Base-by-base conservation (phyloP, 1,140 invertebrate species). In the Drosophila nikananu region DNA sequence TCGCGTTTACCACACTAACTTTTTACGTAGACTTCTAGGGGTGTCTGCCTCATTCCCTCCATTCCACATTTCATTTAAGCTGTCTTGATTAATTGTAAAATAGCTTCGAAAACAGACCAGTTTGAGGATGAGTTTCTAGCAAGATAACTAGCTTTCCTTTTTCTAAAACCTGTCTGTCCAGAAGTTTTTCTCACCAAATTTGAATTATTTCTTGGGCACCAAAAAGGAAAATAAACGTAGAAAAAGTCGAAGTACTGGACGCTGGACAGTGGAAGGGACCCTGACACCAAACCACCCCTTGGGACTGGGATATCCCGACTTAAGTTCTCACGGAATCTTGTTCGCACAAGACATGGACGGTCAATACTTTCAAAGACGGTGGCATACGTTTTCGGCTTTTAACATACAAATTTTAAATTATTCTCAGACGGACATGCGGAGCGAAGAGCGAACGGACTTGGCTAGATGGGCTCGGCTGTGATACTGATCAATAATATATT, bases 171-270 rank as follows among this genome's bases (percentile, higher is more conserved):
- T 23, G 54, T 57, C 35, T 39, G 21, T 57, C 35, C 35, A 57
- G 54, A 57, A 57, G 54, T 39, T 57, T 57, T 57, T 57, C 54
- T 39, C 54, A 57, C 54, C 54, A 57, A 57, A 39, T 57, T 57
- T 25, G 1, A 39, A 39, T 57, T 39, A 25, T 57, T n/a, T 39
- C 54, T 39, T 39, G 35, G 54, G 21, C 21, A 25, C 15, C 32
- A 39, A 57, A 57, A 57, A 23, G 21, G 35, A 39, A 17, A 25
- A 39, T 57, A 39, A 37, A 25, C 21, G 12, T 21, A 37, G 46
- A 49, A 57, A 57, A 57, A 57, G 17, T 39, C 5, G 9, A 57
- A 25, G 15, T 39, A 37, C 52, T 55, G 52, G 17, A 35, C 54
- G 21, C 21, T 57, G 35, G 35, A 25, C 54, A n/a, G 35, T 17